Percentiles rank a stretch among this genome's conserved stretches.
Evolutionary conservation across 2,113 vertebrate species (phyloP).

Genomic region (Thalassarche chlororhynchos): DNA sequence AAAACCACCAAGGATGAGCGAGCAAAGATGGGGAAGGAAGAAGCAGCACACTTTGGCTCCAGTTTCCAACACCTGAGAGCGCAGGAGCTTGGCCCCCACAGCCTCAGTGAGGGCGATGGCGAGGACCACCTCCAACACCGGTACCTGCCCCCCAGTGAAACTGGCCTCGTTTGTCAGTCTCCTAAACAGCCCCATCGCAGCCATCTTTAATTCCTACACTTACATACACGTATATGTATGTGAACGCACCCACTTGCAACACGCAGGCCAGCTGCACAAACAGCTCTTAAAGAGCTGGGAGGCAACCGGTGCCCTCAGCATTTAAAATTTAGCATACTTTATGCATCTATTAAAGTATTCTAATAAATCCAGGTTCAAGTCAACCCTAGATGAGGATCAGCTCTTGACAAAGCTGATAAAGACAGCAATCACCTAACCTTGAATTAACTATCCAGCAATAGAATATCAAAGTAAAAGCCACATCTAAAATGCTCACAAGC

Average conservation of each 20-base stretch:
- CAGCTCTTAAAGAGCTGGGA: not conserved
- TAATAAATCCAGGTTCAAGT: not conserved
- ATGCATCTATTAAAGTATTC: not conserved
- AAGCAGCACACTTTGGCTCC: not conserved
- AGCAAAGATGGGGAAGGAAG: not conserved
- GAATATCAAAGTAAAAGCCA: not conserved
- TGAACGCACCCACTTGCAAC: not conserved
- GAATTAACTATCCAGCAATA: not conserved
- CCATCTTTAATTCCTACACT: not conserved
- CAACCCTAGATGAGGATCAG: not conserved
- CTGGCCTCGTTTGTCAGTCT: not conserved
- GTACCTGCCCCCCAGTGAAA: not conserved
- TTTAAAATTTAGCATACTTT: not conserved
- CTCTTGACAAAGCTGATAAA: not conserved
- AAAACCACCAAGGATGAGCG: rapidly evolving
- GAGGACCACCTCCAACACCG: not conserved
- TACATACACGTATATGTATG: rapidly evolving
- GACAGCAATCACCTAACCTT: not conserved
- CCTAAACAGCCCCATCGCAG: not conserved
- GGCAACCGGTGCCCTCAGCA: not conserved
- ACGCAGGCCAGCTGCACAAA: rapidly evolving
- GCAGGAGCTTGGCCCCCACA: not conserved
- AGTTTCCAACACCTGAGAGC: not conserved
- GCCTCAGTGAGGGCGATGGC: rapidly evolving
- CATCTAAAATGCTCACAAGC: not conserved